Conservation (phyloP, 2,797 vertebrate species). For the Takifugu ocellatus region DNA sequence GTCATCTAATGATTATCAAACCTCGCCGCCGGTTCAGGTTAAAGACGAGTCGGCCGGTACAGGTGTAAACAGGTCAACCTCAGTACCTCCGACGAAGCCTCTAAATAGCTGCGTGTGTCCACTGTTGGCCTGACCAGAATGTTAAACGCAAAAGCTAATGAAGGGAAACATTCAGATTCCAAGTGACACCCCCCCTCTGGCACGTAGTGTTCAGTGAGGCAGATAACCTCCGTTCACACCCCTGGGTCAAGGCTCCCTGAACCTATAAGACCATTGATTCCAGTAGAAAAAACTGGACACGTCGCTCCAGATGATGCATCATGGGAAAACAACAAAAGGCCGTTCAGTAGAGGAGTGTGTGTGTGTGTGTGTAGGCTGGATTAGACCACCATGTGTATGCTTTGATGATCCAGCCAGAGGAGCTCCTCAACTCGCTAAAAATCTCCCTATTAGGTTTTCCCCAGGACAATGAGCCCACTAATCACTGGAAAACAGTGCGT, state of each 20-base stretch:
- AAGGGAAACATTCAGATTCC: slow-evolving; percentile 50
- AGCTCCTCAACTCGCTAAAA: too few species aligned
- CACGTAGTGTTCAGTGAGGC: slow-evolving; percentile 47
- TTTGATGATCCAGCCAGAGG: too few species aligned
- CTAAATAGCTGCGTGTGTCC: slow-evolving; percentile 37
- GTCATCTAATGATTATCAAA: too few species aligned
- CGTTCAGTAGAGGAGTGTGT: not conserved
- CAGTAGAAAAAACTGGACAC: not conserved
- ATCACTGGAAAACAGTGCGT: slow-evolving; percentile 19
- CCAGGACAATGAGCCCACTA: not conserved
- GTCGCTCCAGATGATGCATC: not conserved
- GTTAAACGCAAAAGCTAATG: slow-evolving; percentile 50
- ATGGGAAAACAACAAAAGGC: slow-evolving; percentile 17
- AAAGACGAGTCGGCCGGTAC: too few species aligned
- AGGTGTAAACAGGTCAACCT: slow-evolving; percentile 10
- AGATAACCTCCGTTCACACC: slow-evolving; percentile 36
- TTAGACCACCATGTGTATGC: too few species aligned
- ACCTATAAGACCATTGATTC: slow-evolving; percentile 13
- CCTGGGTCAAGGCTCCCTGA: slow-evolving; percentile 7
- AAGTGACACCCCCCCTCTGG: slow-evolving; percentile 32
- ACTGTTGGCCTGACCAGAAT: slow-evolving; percentile 61
- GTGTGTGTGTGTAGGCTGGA: too few species aligned
- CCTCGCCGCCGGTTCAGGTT: too few species aligned
- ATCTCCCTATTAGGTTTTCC: too few species aligned
- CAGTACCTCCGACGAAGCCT: slow-evolving; percentile 26